These are phyloP conservation scores for Hydriomena furcata DNA, from an alignment of 2,888 invertebrate species.

Conservation along the genomic window DNA sequence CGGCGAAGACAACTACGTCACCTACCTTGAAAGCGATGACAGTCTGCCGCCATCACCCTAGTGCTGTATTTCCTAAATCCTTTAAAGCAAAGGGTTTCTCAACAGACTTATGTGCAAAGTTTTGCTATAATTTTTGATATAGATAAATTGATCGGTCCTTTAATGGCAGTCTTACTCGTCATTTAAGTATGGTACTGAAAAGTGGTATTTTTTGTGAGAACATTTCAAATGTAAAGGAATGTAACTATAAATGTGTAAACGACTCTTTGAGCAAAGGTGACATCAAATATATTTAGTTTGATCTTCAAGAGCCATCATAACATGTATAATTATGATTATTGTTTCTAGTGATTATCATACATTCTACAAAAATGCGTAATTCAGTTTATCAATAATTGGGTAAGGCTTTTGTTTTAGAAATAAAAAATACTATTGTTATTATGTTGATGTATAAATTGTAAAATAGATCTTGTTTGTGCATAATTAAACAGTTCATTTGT, in stretches of 20 bases:
- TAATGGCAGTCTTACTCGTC: slow-evolving; percentile 20
- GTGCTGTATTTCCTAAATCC: slow-evolving; percentile 69
- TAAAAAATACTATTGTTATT: not conserved
- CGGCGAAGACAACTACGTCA: slow-evolving; percentile 92
- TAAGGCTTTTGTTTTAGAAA: slow-evolving; percentile 1
- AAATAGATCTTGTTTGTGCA: slow-evolving; percentile 1
- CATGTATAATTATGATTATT: not conserved
- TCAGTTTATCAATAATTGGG: not conserved
- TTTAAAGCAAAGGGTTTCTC: slow-evolving; percentile 28
- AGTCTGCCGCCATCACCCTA: slow-evolving; percentile 90
- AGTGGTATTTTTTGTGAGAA: slow-evolving; percentile 9
- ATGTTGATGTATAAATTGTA: slow-evolving; percentile 9
- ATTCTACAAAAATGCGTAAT: not conserved
- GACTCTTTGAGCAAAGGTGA: not conserved
- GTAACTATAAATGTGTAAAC: slow-evolving; percentile 5
- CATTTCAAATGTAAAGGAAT: slow-evolving; percentile 5
- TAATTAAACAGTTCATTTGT: slow-evolving; percentile 6
- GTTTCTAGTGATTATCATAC: too few relatives aligned
- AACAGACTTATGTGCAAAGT: slow-evolving; percentile 26
- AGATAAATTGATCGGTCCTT: slow-evolving; percentile 3
- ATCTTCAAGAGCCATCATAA: not conserved
- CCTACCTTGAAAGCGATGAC: slow-evolving; percentile 95
- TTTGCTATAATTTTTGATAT: slow-evolving; percentile 1
- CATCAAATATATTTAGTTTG: too few relatives aligned
- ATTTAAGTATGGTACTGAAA: slow-evolving; percentile 17